Evolutionary conservation across 2,797 vertebrate genomes (phyloP).

Genomic region (Steatocranus sp.): DNA sequence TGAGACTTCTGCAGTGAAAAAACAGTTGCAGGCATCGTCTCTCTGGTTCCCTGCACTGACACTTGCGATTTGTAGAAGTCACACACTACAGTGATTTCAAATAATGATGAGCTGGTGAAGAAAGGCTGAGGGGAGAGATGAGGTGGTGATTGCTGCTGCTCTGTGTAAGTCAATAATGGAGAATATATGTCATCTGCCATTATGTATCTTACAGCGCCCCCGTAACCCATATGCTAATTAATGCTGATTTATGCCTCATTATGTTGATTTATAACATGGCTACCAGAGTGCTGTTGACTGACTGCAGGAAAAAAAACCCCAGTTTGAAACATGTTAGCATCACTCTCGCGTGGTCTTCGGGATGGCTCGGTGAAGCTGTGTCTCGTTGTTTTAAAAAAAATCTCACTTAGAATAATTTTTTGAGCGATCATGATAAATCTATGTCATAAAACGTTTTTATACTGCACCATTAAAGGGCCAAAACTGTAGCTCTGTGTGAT

Average conservation of each 20-base stretch:
- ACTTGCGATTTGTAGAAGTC: conserved; percentile 46
- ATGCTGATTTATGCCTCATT: conserved; percentile 71
- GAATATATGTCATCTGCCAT: conserved; percentile 56
- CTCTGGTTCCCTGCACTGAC: conserved; percentile 1
- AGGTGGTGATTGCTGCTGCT: conserved; percentile 40
- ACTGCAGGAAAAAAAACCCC: not conserved
- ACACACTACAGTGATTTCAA: conserved; percentile 32
- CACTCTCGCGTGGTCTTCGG: not conserved
- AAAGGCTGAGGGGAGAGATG: conserved; percentile 26
- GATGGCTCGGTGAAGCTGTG: not conserved
- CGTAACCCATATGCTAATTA: conserved; percentile 62
- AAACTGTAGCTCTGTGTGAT: not conserved
- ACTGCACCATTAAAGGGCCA: not conserved
- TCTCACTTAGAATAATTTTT: not conserved
- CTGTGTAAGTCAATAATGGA: conserved; percentile 45
- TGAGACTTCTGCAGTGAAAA: not conserved
- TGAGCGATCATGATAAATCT: not conserved
- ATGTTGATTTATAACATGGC: conserved; percentile 61
- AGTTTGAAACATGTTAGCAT: conserved; percentile 9
- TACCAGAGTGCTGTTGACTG: conserved; percentile 44
- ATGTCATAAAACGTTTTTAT: not conserved
- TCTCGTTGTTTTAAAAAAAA: not conserved
- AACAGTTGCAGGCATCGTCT: conserved; percentile 5
- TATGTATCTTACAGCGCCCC: conserved; percentile 44
- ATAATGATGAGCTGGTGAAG: conserved; percentile 47